Base-by-base conservation (phyloP, 35 echinoderm and acorn worm genomes). In the Anneissia japonica region DNA sequence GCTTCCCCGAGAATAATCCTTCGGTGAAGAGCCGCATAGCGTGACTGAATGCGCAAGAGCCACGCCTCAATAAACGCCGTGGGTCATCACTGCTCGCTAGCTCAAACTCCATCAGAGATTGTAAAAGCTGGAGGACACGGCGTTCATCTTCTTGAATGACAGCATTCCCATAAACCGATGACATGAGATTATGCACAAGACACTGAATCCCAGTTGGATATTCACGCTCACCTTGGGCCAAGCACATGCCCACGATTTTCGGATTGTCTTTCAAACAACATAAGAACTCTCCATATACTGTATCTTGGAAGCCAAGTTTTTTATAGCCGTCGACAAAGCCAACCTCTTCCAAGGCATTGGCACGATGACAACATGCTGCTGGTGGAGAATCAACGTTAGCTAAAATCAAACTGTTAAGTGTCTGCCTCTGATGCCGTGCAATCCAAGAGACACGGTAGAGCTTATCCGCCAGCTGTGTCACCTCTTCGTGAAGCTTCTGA, bases 1-100 rank as follows among this genome's bases (percentile, higher is more conserved):
- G 73, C 77, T 89, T 91, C 51, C 88, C 84, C 3, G 92, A 88
- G 45, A 94, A 99, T 6, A 99, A 56, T 17, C 81, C 90, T 55
- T 99, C 96, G 3, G 96, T 94, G 46, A 99, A 99, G 5, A 91
- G 78, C 80, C 86, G 91, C 74, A 99, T 94, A 39, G 86, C 89
- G 26, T 73, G 73, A 32, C 88, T 86, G 73, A 99, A 94, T 4
- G 92, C 93, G 30, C 96, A 99, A 19, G 77, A 86, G 1, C 96
- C 92, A 74, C 84, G 85, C 2, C 93, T 30, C 23, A 99, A 75
- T 29, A 99, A 81, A n/a, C 96, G 51, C 31, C 96, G 75, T 0
- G 96, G 96, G 46, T 99, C 90, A 84, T 91, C 86, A 31, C 84
- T 94, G 32, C 78, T 83, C 3, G 92, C 84, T 5, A 99, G 78